These are phyloP conservation scores for Coenobita brevimanus DNA, from an alignment of 1,140 invertebrate species.

Conservation along the genomic window DNA sequence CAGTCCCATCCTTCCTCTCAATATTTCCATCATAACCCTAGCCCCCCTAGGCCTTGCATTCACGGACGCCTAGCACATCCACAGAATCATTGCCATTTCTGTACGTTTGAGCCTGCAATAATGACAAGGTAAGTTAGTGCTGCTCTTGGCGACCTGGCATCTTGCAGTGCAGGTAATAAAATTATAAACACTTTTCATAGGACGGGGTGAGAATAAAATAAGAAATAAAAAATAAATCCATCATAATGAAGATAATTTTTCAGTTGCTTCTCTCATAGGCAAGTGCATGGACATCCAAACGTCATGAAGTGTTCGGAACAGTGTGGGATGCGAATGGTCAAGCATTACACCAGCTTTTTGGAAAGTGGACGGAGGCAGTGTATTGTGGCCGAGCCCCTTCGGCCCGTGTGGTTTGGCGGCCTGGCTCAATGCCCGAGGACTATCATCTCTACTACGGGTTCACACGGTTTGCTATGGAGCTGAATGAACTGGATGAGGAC, in stretches of 20 bases:
- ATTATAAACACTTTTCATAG: too few relatives aligned
- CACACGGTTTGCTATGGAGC: constrained; percentile 86
- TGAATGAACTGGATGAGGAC: constrained; percentile 85
- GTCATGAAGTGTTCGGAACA: constrained; percentile 84
- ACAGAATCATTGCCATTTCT: too few relatives aligned
- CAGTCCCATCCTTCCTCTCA: too few relatives aligned
- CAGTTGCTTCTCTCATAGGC: constrained; percentile 75
- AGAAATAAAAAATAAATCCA: too few relatives aligned
- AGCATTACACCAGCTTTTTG: constrained; percentile 76
- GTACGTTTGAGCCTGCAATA: too few relatives aligned
- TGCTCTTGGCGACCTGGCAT: too few relatives aligned
- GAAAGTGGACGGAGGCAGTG: constrained; percentile 88
- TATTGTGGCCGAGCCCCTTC: constrained; percentile 84
- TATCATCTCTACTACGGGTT: constrained; percentile 89
- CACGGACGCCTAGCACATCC: too few relatives aligned
- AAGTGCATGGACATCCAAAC: constrained; percentile 85
- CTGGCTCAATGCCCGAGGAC: constrained; percentile 86
- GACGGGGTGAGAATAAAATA: too few relatives aligned
- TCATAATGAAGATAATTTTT: not conserved
- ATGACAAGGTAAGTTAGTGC: too few relatives aligned
- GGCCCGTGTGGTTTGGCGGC: constrained; percentile 84
- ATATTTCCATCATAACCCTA: too few relatives aligned
- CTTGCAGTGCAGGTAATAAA: too few relatives aligned
- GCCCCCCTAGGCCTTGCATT: too few relatives aligned
- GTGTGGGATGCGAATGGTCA: constrained; percentile 77